Conservation (phyloP, 1,140 invertebrate genomes). For the Octopus bimaculoides region DNA sequence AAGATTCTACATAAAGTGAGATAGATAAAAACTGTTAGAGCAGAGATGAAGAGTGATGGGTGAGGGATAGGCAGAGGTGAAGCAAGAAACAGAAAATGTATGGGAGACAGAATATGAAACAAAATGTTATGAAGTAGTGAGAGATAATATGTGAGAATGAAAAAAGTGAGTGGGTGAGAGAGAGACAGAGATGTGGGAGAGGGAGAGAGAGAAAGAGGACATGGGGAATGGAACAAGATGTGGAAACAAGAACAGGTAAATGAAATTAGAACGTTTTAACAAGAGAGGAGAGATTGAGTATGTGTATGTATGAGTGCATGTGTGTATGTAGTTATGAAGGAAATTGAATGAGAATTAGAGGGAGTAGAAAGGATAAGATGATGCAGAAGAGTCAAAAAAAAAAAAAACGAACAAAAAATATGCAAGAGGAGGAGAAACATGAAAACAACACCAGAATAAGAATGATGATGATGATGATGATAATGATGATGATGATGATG, state of each 20-base stretch:
- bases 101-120: background rate
- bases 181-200: background rate
- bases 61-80: background rate
- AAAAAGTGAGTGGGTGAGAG: background rate
- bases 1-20: background rate
- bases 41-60: background rate
- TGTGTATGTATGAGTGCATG: background rate
- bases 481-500: background rate
- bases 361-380: background rate
- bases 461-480: background rate
- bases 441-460: background rate
- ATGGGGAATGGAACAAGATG: background rate
- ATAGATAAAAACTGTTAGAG: background rate
- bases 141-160: background rate
- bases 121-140: background rate
- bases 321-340: background rate
- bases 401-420: background rate
- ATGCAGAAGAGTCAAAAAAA: background rate
- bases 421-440: background rate
- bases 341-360: background rate
- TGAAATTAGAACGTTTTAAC: background rate
- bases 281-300: background rate
- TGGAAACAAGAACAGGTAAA: background rate
- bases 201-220: background rate
- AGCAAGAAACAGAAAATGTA: background rate